A percentile compares a stretch with the other conserved stretches of the same genome.
Conservation (phyloP, 2,888 invertebrate genomes). For the Drosophila crucigera region DNA sequence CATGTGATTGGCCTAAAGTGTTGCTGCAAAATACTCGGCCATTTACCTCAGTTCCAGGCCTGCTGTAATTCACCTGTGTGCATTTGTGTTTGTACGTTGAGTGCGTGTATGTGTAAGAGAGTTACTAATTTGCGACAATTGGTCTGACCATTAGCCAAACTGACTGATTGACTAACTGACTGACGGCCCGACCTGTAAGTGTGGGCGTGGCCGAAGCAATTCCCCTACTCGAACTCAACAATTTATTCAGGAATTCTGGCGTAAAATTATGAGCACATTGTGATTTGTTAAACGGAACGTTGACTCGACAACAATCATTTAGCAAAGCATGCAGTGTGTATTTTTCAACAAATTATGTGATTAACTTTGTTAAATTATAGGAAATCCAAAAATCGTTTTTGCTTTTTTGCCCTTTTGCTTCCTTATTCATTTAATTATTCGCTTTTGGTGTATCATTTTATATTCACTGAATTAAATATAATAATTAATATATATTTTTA, state of each 20-base stretch:
- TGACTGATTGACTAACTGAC: conserved; percentile 22
- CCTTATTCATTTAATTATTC: not conserved
- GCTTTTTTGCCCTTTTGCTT: not conserved
- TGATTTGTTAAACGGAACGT: conserved; percentile 35
- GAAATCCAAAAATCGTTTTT: conserved; percentile 23
- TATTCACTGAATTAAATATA: not conserved
- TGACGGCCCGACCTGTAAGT: conserved; percentile 33
- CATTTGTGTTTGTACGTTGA: conserved; percentile 3
- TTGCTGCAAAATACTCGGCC: conserved; percentile 57
- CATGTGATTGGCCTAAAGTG: conserved; percentile 78
- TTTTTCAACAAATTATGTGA: conserved; percentile 26
- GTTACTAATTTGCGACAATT: conserved; percentile 79
- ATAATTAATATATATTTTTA: not conserved
- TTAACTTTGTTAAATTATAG: conserved; percentile 25
- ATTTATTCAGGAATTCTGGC: conserved; percentile 70
- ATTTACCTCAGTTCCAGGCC: conserved; percentile 34
- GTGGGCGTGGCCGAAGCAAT: conserved; percentile 64
- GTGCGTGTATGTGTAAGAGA: conserved; percentile 38
- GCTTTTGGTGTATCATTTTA: not conserved
- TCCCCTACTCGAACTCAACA: conserved; percentile 42
- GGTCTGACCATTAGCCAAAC: conserved; percentile 66
- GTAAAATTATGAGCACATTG: conserved; percentile 61
- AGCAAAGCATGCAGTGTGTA: conserved; percentile 23
- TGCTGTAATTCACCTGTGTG: conserved; percentile 1
- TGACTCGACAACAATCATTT: conserved; percentile 42